These are phyloP conservation scores for Thalassaphorura encarpata DNA, from an alignment of 1,140 invertebrate genomes.

Conservation along the genomic window DNA sequence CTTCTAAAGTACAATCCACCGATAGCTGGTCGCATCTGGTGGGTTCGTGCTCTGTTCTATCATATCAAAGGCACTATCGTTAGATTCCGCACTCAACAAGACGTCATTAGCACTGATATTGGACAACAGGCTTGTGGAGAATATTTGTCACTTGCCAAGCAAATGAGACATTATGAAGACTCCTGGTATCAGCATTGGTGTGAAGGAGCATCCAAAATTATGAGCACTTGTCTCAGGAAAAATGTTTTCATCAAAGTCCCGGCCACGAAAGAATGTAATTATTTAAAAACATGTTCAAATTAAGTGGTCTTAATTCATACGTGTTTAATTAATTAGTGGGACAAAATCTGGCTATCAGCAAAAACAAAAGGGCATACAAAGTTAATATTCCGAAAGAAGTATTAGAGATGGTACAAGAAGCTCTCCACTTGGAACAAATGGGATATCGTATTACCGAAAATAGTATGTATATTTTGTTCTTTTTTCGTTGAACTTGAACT, in stretches of 20 bases:
- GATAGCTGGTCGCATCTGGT: slow-evolving; percentile 67
- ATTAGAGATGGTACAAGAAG: slow-evolving; percentile 31
- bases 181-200: slow-evolving; percentile 53
- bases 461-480: too few species aligned
- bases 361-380: slow-evolving; percentile 22
- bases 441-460: slow-evolving; percentile 27
- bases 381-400: slow-evolving; percentile 25
- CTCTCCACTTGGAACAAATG: slow-evolving; percentile 28
- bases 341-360: slow-evolving; percentile 11
- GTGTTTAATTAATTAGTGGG: slow-evolving; percentile 15
- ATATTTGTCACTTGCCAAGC: slow-evolving; percentile 59
- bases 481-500: too few species aligned
- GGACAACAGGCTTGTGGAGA: slow-evolving; percentile 47
- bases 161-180: slow-evolving; percentile 67
- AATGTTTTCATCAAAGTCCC: slow-evolving; percentile 50
- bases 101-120: slow-evolving; percentile 61
- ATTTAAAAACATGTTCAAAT: background rate
- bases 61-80: slow-evolving; percentile 65
- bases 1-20: slow-evolving; percentile 64
- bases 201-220: slow-evolving; percentile 44
- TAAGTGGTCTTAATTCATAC: background rate
- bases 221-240: slow-evolving; percentile 52
- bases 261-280: slow-evolving; percentile 27
- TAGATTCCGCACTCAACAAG: slow-evolving; percentile 59
- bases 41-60: slow-evolving; percentile 64